These are phyloP conservation scores for Atherinosoma microstoma DNA, from an alignment of 2,797 vertebrate species.

Conservation along the genomic window DNA sequence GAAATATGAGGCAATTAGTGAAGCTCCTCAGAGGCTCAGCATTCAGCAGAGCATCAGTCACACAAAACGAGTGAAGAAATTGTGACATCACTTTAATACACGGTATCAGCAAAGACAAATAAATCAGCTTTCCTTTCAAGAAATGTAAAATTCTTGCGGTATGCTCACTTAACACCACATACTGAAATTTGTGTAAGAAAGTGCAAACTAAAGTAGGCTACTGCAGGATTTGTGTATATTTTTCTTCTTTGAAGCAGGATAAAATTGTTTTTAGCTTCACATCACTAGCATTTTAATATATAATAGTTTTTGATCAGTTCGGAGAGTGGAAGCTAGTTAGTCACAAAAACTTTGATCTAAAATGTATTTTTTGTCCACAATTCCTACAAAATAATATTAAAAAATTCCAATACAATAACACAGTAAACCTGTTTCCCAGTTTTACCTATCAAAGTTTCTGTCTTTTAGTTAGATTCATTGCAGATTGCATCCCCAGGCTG, in stretches of 20 bases:
- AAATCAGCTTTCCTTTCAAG: constrained; percentile 1
- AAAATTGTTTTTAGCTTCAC: neutral
- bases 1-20: constrained; percentile 46
- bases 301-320: neutral
- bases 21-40: constrained; percentile 42
- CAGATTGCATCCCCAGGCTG: neutral
- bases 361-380: neutral
- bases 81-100: constrained; percentile 31
- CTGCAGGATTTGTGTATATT: neutral
- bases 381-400: neutral
- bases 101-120: constrained; percentile 3
- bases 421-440: neutral
- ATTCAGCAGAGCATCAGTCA: constrained; percentile 44
- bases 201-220: neutral
- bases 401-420: neutral
- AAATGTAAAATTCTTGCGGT: constrained; percentile 3
- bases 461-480: neutral
- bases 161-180: neutral
- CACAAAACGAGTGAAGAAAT: constrained; percentile 16
- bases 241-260: neutral
- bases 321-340: neutral
- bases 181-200: neutral
- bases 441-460: neutral
- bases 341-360: neutral
- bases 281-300: neutral